Percentiles rank a stretch among this genome's conserved stretches.
Conservation (phyloP, 30 jellyfish, hydroid and myxozoan species). For the Cassiopea xamachana region DNA sequence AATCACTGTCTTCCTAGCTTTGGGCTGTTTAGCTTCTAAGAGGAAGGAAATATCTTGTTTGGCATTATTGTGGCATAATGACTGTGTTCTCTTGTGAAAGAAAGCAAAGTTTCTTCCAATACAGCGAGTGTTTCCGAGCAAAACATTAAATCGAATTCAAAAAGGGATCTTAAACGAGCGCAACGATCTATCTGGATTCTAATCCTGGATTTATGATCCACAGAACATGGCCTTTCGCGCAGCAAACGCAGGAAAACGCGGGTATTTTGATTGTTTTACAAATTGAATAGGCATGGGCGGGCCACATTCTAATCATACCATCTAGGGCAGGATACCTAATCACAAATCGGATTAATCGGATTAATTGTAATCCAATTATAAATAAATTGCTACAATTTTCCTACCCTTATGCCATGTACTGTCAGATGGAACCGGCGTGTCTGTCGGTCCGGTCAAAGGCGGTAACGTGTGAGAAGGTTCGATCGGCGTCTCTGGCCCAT, state of each 20-base stretch:
- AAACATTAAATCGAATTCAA: not conserved
- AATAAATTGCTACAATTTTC: conserved; percentile 76
- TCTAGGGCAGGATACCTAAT: conserved; percentile 39
- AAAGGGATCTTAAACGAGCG: not conserved
- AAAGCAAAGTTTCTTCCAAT: not conserved
- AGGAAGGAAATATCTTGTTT: conserved; percentile 7
- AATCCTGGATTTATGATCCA: conserved; percentile 4
- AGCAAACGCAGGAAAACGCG: conserved; percentile 53
- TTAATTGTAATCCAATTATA: conserved; percentile 64
- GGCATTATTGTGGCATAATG: not conserved
- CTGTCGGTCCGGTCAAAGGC: conserved; percentile 67
- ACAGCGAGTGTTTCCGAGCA: not conserved
- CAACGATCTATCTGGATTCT: not conserved
- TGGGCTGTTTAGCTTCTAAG: not conserved
- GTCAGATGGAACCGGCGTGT: conserved; percentile 78
- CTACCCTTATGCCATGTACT: conserved; percentile 94
- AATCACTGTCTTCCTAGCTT: not conserved
- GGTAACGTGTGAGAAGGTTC: conserved; percentile 60
- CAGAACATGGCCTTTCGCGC: not conserved
- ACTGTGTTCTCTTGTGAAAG: not conserved
- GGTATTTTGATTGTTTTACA: conserved; percentile 42
- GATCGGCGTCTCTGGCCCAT: conserved; percentile 85
- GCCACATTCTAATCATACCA: conserved; percentile 45
- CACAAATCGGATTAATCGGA: conserved; percentile 75
- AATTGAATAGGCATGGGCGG: conserved; percentile 42